Conservation (phyloP, 2,888 invertebrate genomes). For the Eurytoma adleriae region DNA sequence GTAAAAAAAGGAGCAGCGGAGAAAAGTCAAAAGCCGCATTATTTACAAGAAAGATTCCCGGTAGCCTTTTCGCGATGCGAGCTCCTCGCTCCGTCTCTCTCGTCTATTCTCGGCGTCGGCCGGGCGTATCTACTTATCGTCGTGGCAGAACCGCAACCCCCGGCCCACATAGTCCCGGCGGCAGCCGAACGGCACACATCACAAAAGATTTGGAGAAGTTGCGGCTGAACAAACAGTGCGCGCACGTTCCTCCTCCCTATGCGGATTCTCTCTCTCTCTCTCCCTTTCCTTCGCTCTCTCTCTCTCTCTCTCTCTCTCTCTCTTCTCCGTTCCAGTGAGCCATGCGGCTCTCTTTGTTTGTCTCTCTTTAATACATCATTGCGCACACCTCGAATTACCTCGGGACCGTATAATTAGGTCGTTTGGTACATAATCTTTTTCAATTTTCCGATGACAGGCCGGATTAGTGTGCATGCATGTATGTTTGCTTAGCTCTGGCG, state of each 20-base stretch:
- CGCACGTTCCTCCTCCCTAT: conserved; percentile 63
- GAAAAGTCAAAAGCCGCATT: conserved; percentile 44
- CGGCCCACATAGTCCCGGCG: not conserved
- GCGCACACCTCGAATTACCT: conserved; percentile 28
- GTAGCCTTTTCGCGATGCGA: conserved; percentile 45
- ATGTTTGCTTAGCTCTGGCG: no score
- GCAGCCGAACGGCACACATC: conserved; percentile 37
- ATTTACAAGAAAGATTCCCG: conserved; percentile 53
- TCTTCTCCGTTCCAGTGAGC: conserved; percentile 38
- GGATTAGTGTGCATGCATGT: no score
- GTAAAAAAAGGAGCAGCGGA: not conserved
- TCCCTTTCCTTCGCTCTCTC: conserved; percentile 35
- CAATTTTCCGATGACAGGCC: no score
- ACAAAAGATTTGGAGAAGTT: conserved; percentile 76
- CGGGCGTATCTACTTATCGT: conserved; percentile 55
- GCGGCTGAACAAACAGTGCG: conserved; percentile 75
- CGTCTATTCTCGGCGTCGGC: conserved; percentile 52
- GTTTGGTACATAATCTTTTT: conserved; percentile 45
- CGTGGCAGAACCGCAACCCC: conserved; percentile 8
- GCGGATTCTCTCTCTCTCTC: conserved; percentile 55
- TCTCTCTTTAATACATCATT: conserved; percentile 38
- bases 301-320: conserved; percentile 8
- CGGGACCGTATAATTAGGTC: conserved; percentile 50
- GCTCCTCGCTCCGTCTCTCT: not conserved
- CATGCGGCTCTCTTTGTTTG: not conserved